A percentile compares a stretch with the other conserved stretches of the same genome.
phyloP scores from a whole-genome alignment of 1,140 invertebrate species.

The Thalassaphorura encarpata region DNA sequence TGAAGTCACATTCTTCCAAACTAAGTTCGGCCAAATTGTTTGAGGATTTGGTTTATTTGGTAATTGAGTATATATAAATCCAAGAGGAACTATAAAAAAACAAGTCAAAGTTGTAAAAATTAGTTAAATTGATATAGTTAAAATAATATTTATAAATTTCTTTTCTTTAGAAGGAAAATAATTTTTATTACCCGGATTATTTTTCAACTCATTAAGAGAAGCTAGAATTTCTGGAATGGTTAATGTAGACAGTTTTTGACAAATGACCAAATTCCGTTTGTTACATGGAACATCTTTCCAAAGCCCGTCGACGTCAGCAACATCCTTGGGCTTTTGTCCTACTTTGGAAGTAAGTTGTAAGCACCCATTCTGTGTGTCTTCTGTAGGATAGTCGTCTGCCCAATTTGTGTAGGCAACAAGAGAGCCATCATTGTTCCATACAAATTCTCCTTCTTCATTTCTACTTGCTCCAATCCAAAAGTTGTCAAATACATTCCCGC shows the following conservation, averaged over 20 bases:
- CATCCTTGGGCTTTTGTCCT: background rate
- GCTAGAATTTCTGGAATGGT: background rate
- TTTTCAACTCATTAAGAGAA: background rate
- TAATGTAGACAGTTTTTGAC: slow-evolving; percentile 1
- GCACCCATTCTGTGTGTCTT: background rate
- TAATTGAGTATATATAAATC: background rate
- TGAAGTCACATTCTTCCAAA: background rate
- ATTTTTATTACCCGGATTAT: slow-evolving; percentile 3
- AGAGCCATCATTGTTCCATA: slow-evolving; percentile 1
- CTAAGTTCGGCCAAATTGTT: background rate
- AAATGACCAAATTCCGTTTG: background rate
- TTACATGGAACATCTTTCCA: background rate
- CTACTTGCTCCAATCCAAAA: background rate
- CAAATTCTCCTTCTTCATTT: background rate
- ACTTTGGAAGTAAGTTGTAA: background rate
- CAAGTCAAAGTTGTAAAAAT: background rate
- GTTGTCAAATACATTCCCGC: background rate
- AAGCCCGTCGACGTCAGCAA: background rate
- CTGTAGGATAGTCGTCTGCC: background rate
- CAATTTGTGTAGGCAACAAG: background rate
- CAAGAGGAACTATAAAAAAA: background rate
- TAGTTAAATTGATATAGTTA: background rate
- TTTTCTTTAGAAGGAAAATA: background rate
- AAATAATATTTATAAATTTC: background rate
- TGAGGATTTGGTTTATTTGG: background rate